Base-by-base conservation (phyloP, 2,113 vertebrate species). In the Vimba vimba region DNA sequence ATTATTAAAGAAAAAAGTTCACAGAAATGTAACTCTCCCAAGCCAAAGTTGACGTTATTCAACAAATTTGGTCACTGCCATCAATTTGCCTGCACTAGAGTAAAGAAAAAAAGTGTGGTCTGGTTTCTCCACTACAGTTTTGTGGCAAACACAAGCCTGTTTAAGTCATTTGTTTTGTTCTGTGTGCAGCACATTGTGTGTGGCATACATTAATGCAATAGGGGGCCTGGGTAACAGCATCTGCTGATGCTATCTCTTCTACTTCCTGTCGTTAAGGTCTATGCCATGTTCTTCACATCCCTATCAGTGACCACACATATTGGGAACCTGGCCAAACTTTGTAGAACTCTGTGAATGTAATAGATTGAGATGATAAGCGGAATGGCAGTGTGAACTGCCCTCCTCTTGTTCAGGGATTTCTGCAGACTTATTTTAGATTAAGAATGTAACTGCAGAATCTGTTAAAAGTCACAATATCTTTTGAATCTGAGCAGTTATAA, bases 181-280 rank as follows among this genome's bases (percentile, higher is more conserved):
- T 47, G 17, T 47, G 8, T 23, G 86, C 12, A 19, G 74, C 1
- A 8, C 21, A 47, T 47, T 33, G 10, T 50, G 86, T 76, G 84
- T 83, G 36, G 81, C 60, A 77, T 80, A 73, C n/a, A 21, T 83
- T 86, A 17, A 75, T 85, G 60, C 17, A 36, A 59, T 79, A 17
- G 50, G 45, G 21, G 39, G 45, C 13, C 15, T 45, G 33, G 43
- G 27, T 47, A 17, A 27, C 5, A 36, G 66, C 43, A 64, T 79
- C 80, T 78, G 21, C 62, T 77, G 81, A 88, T 82, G 25, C 30
- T 69, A 88, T 88, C 86, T 73, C 9, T 12, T 23, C 62, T 17
- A 64, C 62, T 84, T 87, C 88, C 77, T 83, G 69, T 66, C 74
- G 60, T 80, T 79, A 64, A n/a, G n/a, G 47, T 50, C 82, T 71